Evolutionary conservation across 1,140 invertebrate species (phyloP).

Genomic region (Rhopalosiphum padi): DNA sequence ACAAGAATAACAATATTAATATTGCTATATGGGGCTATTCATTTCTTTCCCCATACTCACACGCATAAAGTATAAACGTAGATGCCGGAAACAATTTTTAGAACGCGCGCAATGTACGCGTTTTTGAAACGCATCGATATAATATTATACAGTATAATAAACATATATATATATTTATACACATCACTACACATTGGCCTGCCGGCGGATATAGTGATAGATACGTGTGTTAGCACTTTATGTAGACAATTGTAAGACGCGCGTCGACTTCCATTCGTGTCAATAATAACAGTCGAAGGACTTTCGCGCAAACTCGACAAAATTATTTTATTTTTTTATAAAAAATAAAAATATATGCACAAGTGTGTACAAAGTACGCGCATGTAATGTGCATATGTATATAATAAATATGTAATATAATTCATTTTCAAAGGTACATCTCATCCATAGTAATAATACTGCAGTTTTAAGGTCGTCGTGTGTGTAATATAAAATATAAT

Average conservation of each 20-base stretch:
- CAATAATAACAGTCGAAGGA: constrained; percentile 15
- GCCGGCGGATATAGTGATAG: neutral
- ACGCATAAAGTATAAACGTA: neutral
- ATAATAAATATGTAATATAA: neutral
- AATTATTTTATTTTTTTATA: neutral
- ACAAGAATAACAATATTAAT: too few species aligned
- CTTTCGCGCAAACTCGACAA: neutral
- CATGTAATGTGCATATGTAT: neutral
- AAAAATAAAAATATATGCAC: neutral
- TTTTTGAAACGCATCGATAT: neutral
- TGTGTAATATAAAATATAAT: neutral
- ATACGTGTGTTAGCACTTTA: neutral
- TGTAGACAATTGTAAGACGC: neutral
- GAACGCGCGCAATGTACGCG: neutral
- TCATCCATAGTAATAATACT: constrained; percentile 16
- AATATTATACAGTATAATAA: neutral
- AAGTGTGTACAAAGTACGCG: neutral
- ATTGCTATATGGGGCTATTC: neutral
- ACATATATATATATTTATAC: neutral
- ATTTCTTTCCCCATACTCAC: neutral
- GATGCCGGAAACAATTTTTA: neutral
- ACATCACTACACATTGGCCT: neutral
- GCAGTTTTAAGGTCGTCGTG: neutral
- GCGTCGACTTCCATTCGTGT: neutral
- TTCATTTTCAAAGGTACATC: neutral